Evolutionary conservation across 2,113 vertebrate species (phyloP), one percentile per base, ranked within the genome.

Genomic region (Oostethus manadensis): DNA sequence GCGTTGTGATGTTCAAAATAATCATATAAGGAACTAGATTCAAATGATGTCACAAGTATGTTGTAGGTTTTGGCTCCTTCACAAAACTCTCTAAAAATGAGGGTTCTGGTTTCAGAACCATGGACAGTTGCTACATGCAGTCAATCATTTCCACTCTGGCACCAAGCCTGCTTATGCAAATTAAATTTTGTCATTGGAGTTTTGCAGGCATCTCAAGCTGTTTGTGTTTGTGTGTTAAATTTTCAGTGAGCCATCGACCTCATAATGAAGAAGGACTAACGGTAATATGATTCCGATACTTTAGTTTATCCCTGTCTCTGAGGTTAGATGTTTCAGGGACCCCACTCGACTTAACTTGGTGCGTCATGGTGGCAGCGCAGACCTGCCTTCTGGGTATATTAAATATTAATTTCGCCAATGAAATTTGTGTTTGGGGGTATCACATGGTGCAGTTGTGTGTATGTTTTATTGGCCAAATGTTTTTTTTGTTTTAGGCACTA

Each of bases 381-480:
- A 46, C 49, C 26, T 14, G 16, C 26, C 58, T 58, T 29, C 56
- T 59, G 59, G 58, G 59, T 60, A 53, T 58, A 61, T 74, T 66
- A 35, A 64, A 70, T 56, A 56, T 33, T 46, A 65, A 71, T 70
- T 23, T 29, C 33, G 64, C 35, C 53, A 58, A 63, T 59, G 42
- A 40, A 60, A 50, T 64, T 35, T 13, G 26, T 72, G 65, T 73
- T 77, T 72, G 51, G 18, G 1, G 9, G 15, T 18, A 48, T 60
- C 47, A 56, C 51, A 65, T 61, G 56, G 59, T 67, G 60, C 66
- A 72, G 63, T 61, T 49, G 68, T 49, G 57, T 42, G 33, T 14
- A 8, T 43, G 22, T 68, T 72, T 63, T 48, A 55, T 40, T 64
- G 29, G 47, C 13, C 51, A 70, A 78, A 74, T 56, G 68, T 76